Conservation (phyloP, 2,888 invertebrate species). For the Parnassius apollo region DNA sequence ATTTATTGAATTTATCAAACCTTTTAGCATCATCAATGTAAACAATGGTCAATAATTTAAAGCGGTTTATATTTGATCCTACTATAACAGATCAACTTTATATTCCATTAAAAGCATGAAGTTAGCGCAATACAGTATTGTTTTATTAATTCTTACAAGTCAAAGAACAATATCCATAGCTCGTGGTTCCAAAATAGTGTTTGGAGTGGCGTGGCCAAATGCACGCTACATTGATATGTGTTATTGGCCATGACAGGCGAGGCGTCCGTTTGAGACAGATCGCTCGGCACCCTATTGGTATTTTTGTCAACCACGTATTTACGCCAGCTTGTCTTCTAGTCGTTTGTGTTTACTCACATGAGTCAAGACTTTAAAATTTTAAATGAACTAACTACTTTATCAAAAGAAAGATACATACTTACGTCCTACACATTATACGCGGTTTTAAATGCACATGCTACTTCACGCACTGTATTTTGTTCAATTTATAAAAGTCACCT, state of each 20-base stretch:
- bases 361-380: slow-evolving; percentile 69
- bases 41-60: not conserved
- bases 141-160: slow-evolving; percentile 21
- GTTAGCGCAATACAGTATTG: not conserved
- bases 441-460: too few relatives aligned
- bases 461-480: too few relatives aligned
- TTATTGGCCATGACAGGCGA: slow-evolving; percentile 74
- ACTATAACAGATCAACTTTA: too few relatives aligned
- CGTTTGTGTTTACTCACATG: slow-evolving; percentile 71
- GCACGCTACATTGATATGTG: slow-evolving; percentile 72
- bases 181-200: slow-evolving; percentile 61
- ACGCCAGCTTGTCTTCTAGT: slow-evolving; percentile 42
- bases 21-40: too few relatives aligned
- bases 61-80: not conserved
- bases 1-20: too few relatives aligned
- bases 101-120: not conserved
- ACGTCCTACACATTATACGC: too few relatives aligned
- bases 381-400: slow-evolving; percentile 35
- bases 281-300: slow-evolving; percentile 59
- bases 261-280: slow-evolving; percentile 45
- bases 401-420: too few relatives aligned
- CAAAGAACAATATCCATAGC: slow-evolving; percentile 27
- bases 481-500: too few relatives aligned
- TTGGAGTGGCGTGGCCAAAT: slow-evolving; percentile 67
- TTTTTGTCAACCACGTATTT: slow-evolving; percentile 54